Conservation (phyloP, 2,113 vertebrate genomes). For the Atractosteus spatula region DNA sequence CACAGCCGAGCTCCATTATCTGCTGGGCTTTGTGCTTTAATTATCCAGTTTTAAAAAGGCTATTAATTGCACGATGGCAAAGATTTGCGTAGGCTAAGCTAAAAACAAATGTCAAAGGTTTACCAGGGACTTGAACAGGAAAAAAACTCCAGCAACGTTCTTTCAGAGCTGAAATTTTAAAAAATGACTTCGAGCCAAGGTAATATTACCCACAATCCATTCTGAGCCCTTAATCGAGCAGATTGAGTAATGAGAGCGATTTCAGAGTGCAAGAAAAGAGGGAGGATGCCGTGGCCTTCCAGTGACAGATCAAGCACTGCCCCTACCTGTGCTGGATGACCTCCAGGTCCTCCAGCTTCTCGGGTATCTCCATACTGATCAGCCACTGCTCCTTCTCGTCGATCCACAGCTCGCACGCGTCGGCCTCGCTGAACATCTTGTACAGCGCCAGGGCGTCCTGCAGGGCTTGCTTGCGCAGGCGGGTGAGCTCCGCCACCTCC, state of each 20-base stretch:
- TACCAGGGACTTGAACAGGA: too few species aligned
- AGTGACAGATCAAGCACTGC: too few species aligned
- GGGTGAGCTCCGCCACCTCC: slow-evolving; percentile 82
- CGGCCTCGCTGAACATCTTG: slow-evolving; percentile 92
- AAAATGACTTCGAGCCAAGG: too few species aligned
- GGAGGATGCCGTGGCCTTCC: too few species aligned
- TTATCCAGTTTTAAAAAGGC: background rate
- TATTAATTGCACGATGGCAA: background rate
- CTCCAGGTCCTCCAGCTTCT: slow-evolving; percentile 96
- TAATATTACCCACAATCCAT: too few species aligned
- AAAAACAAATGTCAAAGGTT: too few species aligned
- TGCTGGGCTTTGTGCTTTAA: background rate
- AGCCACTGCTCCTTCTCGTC: slow-evolving; percentile 98
- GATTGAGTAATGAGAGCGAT: too few species aligned
- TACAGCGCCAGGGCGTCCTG: slow-evolving; percentile 94
- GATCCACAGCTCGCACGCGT: slow-evolving; percentile 92
- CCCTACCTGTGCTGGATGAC: slow-evolving; percentile 95
- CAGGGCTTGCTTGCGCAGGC: slow-evolving; percentile 89
- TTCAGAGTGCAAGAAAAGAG: too few species aligned
- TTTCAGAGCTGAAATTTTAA: too few species aligned
- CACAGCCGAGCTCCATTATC: background rate
- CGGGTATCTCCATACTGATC: slow-evolving; percentile 91
- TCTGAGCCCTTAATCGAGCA: too few species aligned
- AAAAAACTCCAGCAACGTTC: too few species aligned
- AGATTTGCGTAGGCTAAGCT: background rate